Percentiles rank a stretch among this genome's conserved stretches.
Evolutionary conservation across 2,888 invertebrate species (phyloP).

Genomic region (Linhomoeus sp.): DNA sequence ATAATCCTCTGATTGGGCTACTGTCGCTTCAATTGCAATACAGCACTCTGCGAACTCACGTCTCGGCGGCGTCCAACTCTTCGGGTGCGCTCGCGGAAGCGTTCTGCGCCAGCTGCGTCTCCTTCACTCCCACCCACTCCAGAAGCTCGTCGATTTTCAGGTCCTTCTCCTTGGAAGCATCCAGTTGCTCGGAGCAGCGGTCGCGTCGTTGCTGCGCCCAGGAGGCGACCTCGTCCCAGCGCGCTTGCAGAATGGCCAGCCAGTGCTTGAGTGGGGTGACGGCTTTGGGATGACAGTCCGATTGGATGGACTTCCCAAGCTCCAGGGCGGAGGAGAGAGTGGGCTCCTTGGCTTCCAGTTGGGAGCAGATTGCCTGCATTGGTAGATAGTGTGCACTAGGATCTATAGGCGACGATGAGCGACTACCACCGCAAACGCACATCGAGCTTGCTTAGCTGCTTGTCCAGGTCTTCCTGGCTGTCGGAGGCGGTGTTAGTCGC

Average conservation of each 20-base stretch:
- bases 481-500: conserved; percentile 61
- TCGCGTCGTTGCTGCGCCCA: conserved; percentile 50
- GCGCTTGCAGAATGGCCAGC: conserved; percentile 81
- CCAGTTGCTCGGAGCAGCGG: conserved; percentile 61
- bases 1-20: background rate
- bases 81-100: conserved; percentile 76
- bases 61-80: conserved; percentile 42
- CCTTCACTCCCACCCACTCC: conserved; percentile 73
- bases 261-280: conserved; percentile 95
- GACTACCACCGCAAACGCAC: too few species aligned
- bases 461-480: conserved; percentile 62
- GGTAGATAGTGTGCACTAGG: too few species aligned
- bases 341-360: conserved; percentile 57
- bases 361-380: too few species aligned
- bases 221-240: conserved; percentile 10
- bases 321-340: conserved; percentile 68
- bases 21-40: too few species aligned
- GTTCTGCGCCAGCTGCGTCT: conserved; percentile 56
- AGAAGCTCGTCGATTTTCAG: conserved; percentile 73
- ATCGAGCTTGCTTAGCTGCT: conserved; percentile 65
- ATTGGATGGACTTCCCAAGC: conserved; percentile 66
- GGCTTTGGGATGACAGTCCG: conserved; percentile 86
- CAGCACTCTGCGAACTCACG: too few species aligned
- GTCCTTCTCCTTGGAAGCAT: conserved; percentile 56
- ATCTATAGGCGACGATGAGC: too few species aligned